Percentiles rank a stretch among this genome's conserved stretches.
Evolutionary conservation across 2,888 invertebrate genomes (phyloP).

Genomic region (Periphyllus acericola): DNA sequence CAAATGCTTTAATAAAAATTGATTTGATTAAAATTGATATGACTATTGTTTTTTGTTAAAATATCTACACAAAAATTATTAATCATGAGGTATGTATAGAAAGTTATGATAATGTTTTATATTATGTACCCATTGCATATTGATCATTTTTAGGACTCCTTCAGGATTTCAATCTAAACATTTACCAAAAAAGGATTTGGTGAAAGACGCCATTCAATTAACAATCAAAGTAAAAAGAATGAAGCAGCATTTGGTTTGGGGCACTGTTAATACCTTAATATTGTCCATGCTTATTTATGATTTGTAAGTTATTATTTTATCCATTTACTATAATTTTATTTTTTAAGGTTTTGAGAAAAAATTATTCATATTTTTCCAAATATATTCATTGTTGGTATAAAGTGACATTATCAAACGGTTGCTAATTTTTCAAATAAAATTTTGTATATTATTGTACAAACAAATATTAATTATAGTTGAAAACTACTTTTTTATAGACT

Average conservation of each 20-base stretch:
- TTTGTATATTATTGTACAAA: too few species aligned
- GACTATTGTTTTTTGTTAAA: background rate
- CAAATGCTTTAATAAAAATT: too few species aligned
- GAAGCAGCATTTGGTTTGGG: slow-evolving; percentile 68
- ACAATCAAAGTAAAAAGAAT: slow-evolving; percentile 50
- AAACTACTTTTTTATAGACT: slow-evolving; percentile 30
- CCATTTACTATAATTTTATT: background rate
- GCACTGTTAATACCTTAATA: slow-evolving; percentile 71
- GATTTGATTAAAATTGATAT: background rate
- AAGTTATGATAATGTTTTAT: background rate
- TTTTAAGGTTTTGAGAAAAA: background rate
- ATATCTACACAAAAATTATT: background rate
- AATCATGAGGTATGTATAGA: slow-evolving; percentile 50
- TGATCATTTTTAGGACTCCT: slow-evolving; percentile 33
- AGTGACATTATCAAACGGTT: too few species aligned
- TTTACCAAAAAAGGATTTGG: slow-evolving; percentile 14
- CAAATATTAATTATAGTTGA: too few species aligned
- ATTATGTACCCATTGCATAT: background rate
- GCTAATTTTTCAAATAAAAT: too few species aligned
- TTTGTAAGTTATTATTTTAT: slow-evolving; percentile 69
- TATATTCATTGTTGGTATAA: too few species aligned
- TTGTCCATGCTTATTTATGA: slow-evolving; percentile 72
- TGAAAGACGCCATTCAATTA: slow-evolving; percentile 54
- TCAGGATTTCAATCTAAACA: slow-evolving; percentile 15
- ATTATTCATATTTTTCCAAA: background rate